phyloP scores from a whole-genome alignment of 2,888 invertebrate species.

The Druceiella hillmani region DNA sequence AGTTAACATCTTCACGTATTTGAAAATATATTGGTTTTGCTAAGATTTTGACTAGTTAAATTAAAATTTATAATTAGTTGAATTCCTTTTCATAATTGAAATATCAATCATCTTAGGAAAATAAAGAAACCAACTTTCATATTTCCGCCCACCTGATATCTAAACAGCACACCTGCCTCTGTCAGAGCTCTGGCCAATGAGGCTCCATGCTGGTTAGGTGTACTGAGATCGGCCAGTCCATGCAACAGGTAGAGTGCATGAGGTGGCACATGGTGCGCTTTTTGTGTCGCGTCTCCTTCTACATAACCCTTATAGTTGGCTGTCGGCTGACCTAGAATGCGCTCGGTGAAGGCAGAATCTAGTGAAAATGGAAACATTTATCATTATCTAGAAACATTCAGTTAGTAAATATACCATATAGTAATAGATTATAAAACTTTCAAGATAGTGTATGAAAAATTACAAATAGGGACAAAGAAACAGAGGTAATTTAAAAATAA shows the following conservation, averaged over 20 bases:
- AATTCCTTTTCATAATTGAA: too few species aligned
- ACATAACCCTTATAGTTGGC: constrained; percentile 89
- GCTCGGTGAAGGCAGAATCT: constrained; percentile 96
- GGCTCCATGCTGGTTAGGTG: constrained; percentile 91
- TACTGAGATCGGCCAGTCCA: constrained; percentile 87
- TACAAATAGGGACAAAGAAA: too few species aligned
- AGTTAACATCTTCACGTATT: too few species aligned
- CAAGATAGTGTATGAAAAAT: too few species aligned
- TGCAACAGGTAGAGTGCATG: constrained; percentile 87
- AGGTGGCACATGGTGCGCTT: constrained; percentile 82
- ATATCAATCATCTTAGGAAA: too few species aligned
- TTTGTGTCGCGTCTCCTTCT: constrained; percentile 85
- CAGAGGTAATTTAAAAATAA: too few species aligned
- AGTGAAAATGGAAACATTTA: constrained; percentile 67
- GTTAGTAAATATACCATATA: too few species aligned
- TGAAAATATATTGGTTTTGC: too few species aligned
- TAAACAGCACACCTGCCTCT: constrained; percentile 82
- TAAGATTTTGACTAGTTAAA: too few species aligned
- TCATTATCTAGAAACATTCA: constrained; percentile 93
- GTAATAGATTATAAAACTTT: too few species aligned
- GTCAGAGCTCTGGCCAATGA: constrained; percentile 84
- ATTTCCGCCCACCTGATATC: constrained; percentile 82
- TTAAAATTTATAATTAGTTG: too few species aligned
- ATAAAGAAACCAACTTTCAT: too few species aligned
- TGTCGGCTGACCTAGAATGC: constrained; percentile 81